Conservation (phyloP, 2,888 invertebrate genomes). For the Adela reaumurella region DNA sequence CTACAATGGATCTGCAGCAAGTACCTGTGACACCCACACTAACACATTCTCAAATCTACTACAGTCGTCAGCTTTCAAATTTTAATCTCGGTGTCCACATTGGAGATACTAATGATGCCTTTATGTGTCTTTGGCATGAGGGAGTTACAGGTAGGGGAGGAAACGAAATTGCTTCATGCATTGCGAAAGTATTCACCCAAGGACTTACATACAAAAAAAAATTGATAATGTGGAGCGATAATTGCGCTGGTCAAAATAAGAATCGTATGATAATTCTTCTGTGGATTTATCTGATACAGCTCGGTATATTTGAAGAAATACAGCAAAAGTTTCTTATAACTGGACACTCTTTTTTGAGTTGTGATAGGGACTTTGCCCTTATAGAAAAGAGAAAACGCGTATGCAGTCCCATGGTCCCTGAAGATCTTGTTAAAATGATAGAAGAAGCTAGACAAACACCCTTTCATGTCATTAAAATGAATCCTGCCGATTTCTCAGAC, state of each 20-base stretch:
- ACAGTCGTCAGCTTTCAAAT: slow-evolving; percentile 16
- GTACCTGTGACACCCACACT: slow-evolving; percentile 18
- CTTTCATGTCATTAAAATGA: slow-evolving; percentile 8
- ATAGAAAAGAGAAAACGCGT: slow-evolving; percentile 13
- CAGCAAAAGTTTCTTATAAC: slow-evolving; percentile 11
- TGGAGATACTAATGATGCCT: slow-evolving; percentile 5
- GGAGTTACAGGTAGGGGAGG: slow-evolving; percentile 13
- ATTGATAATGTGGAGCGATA: slow-evolving; percentile 14
- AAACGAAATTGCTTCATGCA: slow-evolving; percentile 10
- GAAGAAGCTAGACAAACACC: slow-evolving; percentile 8
- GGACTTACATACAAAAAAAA: slow-evolving; percentile 9
- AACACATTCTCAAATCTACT: slow-evolving; percentile 19
- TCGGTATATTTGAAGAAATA: slow-evolving; percentile 9
- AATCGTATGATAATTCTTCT: slow-evolving; percentile 16
- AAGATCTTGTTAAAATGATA: slow-evolving; percentile 10
- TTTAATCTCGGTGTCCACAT: slow-evolving; percentile 17
- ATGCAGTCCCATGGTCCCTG: slow-evolving; percentile 8
- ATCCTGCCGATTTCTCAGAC: slow-evolving; percentile 9
- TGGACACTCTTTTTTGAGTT: slow-evolving; percentile 12
- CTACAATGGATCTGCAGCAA: slow-evolving; percentile 18
- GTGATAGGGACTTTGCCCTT: slow-evolving; percentile 12
- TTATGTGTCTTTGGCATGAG: not conserved
- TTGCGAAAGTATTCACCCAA: not conserved
- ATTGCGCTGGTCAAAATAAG: slow-evolving; percentile 14
- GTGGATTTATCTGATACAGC: slow-evolving; percentile 1